phyloP scores from a whole-genome alignment of 2,888 invertebrate species.

The Philonicus albiceps region DNA sequence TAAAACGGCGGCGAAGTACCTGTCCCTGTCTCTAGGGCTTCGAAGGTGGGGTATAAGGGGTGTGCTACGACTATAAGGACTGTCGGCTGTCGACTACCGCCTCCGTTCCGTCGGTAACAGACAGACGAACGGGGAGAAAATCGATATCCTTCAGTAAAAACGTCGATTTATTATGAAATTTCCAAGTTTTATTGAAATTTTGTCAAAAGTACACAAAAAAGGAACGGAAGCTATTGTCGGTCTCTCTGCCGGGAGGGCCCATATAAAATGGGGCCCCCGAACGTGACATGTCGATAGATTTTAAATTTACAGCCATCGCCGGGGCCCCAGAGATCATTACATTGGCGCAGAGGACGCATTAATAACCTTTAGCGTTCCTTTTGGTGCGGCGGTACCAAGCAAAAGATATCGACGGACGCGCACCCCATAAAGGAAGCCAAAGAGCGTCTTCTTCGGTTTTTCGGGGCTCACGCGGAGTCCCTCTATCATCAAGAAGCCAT shows the following conservation, averaged over 20 bases:
- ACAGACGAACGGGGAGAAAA: neutral
- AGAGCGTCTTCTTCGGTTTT: neutral
- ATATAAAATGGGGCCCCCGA: constrained; percentile 1
- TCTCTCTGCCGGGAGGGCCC: neutral
- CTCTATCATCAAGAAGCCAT: neutral
- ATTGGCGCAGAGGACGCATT: neutral
- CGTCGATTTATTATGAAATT: constrained; percentile 29
- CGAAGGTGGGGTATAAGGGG: neutral
- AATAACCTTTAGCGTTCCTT: neutral
- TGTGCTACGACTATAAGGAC: neutral
- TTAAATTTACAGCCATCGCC: constrained; percentile 31
- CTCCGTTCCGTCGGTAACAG: neutral
- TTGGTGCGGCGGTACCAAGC: neutral
- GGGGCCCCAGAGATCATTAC: constrained; percentile 8
- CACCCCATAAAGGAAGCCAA: neutral
- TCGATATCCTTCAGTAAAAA: constrained; percentile 12
- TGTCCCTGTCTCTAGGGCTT: neutral
- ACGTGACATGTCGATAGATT: constrained; percentile 28
- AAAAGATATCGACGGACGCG: neutral
- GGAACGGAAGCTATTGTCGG: constrained; percentile 16
- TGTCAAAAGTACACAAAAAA: constrained; percentile 22
- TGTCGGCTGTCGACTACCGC: neutral
- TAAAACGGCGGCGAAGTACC: neutral
- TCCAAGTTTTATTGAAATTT: constrained; percentile 36
- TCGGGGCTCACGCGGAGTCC: neutral